Conservation (phyloP, 2,888 invertebrate species). For the Portevinia maculata region DNA sequence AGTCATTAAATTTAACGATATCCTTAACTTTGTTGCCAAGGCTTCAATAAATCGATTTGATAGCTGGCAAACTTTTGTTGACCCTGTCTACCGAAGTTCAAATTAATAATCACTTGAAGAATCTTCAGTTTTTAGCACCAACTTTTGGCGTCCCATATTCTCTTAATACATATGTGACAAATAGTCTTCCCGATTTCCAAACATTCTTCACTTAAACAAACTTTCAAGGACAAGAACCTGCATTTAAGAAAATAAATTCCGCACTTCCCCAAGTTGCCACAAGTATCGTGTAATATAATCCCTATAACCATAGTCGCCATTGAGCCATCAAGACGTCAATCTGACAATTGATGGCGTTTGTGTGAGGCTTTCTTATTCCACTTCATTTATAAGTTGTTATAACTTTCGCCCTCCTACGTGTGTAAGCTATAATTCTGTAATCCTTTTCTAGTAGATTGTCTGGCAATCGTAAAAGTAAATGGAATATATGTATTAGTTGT, state of each 20-base stretch:
- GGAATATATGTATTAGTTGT: too few relatives aligned
- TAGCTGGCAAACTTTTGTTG: too few relatives aligned
- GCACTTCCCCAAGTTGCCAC: neutral
- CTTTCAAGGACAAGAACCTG: neutral
- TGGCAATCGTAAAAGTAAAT: slow-evolving; percentile 8
- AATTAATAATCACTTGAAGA: too few relatives aligned
- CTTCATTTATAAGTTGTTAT: neutral
- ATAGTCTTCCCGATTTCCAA: neutral
- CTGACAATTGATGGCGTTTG: slow-evolving; percentile 12
- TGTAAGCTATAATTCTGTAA: neutral
- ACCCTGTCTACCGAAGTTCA: too few relatives aligned
- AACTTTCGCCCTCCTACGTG: neutral
- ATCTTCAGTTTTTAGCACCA: too few relatives aligned
- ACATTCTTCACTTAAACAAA: neutral
- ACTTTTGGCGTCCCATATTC: too few relatives aligned
- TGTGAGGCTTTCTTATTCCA: neutral
- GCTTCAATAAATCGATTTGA: too few relatives aligned
- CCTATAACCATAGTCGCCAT: neutral
- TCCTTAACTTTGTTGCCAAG: too few relatives aligned
- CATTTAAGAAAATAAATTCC: neutral
- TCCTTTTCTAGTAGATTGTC: slow-evolving; percentile 3
- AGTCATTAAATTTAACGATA: too few relatives aligned
- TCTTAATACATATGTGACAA: too few relatives aligned
- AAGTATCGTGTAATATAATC: neutral
- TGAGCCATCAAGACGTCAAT: neutral